Base-by-base conservation (phyloP, 2,113 vertebrate genomes). In the Romanogobio albipinnatus region DNA sequence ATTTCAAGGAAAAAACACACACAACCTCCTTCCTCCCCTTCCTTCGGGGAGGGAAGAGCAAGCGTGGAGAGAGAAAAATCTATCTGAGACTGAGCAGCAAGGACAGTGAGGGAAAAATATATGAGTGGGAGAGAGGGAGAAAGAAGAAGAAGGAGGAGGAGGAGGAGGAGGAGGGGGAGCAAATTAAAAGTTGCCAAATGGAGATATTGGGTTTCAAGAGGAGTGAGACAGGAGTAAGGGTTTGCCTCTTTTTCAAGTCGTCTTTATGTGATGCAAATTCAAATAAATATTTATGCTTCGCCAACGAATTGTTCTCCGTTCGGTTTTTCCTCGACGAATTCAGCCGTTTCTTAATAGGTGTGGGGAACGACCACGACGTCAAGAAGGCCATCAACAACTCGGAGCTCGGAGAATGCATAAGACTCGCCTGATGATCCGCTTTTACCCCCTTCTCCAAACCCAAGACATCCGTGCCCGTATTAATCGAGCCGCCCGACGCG, bases 141-240 rank as follows among this genome's bases (percentile, higher is more conserved):
- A 93, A 93, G 93, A 86, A 89, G 93, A 86, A 93, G 93, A 85
- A 92, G 92, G 87, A 90, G 92, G 92, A 90, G 92, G 87, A 90
- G 92, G 92, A 89, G 92, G 95, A 95, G 93, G 91, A 93, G 91
- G 95, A 94, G 95, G 96, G 97, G 96, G 96, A 98, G 97, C 96
- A 96, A 97, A 97, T 98, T 98, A 98, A 96, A 97, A 97, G 96
- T 98, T 97, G 97, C 97, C 97, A 97, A 98, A 97, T 96, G 95
- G 96, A 97, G 97, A 98, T 97, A 99, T 98, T 99, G 97, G 96
- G 97, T 99, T 99, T 98, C 97, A 98, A 95, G 95, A 95, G 94
- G 95, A 95, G 95, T 95, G 94, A 96, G 94, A 95, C 94, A 91
- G 91, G 93, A 94, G 92, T 93, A 93, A 95, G 94, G 94, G 92